phyloP scores from a whole-genome alignment of 2,888 invertebrate genomes.

The Erebia aethiops region DNA sequence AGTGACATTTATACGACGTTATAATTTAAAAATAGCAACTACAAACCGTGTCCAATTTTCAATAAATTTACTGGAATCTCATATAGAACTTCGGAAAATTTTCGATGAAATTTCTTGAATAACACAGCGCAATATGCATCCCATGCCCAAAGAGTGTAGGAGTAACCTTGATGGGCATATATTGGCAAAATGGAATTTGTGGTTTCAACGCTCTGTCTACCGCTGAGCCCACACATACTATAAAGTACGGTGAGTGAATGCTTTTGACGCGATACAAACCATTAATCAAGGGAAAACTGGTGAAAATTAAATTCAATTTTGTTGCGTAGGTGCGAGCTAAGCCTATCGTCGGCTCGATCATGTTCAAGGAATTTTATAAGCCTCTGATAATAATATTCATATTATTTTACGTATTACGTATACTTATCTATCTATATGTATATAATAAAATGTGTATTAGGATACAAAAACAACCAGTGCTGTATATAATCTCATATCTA shows the following conservation, averaged over 20 bases:
- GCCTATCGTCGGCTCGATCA: neutral
- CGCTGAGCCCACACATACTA: slow-evolving; percentile 2
- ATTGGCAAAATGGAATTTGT: slow-evolving; percentile 27
- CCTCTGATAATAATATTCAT: neutral
- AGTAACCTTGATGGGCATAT: slow-evolving; percentile 25
- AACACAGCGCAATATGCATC: slow-evolving; percentile 15
- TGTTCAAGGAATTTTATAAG: slow-evolving; percentile 1
- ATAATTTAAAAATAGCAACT: neutral
- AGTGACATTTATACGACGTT: too few species aligned
- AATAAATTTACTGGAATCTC: slow-evolving; percentile 15
- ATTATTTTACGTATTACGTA: too few species aligned
- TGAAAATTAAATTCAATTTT: slow-evolving; percentile 20
- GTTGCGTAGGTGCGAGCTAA: slow-evolving; percentile 5
- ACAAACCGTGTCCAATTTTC: neutral
- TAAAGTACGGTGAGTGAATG: slow-evolving; percentile 21
- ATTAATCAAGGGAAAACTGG: slow-evolving; percentile 23
- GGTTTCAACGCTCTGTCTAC: slow-evolving; percentile 10
- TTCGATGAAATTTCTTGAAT: slow-evolving; percentile 23
- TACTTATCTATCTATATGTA: too few species aligned
- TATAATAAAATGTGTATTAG: too few species aligned
- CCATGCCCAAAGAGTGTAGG: slow-evolving; percentile 18
- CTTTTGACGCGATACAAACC: slow-evolving; percentile 21
- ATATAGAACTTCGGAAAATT: slow-evolving; percentile 14
- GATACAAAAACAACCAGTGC: too few species aligned
- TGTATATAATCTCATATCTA: too few species aligned